These are phyloP conservation scores for Ectemnius cavifrons DNA, from an alignment of 2,888 invertebrate species.

Conservation along the genomic window DNA sequence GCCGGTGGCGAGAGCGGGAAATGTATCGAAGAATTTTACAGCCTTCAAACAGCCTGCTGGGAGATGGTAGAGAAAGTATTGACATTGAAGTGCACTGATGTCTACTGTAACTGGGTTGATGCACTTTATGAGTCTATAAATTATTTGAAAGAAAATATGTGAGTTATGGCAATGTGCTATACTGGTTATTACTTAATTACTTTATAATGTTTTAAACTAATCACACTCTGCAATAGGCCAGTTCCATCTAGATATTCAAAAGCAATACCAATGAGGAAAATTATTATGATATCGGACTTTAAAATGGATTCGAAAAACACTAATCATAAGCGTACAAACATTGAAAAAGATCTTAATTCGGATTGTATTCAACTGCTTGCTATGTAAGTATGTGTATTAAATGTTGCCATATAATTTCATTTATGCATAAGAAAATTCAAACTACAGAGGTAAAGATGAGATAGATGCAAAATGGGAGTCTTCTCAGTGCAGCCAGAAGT, in stretches of 20 bases:
- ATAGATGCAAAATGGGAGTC: conserved; percentile 22
- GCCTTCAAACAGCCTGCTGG: conserved; percentile 56
- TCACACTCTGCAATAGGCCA: background rate
- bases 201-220: background rate
- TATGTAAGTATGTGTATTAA: conserved; percentile 52
- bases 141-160: conserved; percentile 54
- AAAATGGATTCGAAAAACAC: conserved; percentile 55
- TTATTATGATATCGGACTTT: conserved; percentile 63
- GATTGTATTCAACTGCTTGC: conserved; percentile 48
- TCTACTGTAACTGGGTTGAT: conserved; percentile 59
- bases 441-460: conserved; percentile 52
- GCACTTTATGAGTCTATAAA: conserved; percentile 51
- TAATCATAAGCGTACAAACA: conserved; percentile 44
- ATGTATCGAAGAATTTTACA: conserved; percentile 48
- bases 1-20: conserved; percentile 53
- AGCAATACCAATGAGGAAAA: conserved; percentile 19
- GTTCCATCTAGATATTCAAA: background rate
- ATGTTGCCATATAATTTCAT: conserved; percentile 2
- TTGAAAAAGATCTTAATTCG: conserved; percentile 32
- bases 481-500: no score
- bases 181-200: no score
- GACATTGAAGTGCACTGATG: conserved; percentile 38
- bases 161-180: conserved; percentile 6
- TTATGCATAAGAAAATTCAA: conserved; percentile 16
- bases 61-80: conserved; percentile 52